Conservation (phyloP, 2,888 invertebrate species). For the Ophioninae sp. region DNA sequence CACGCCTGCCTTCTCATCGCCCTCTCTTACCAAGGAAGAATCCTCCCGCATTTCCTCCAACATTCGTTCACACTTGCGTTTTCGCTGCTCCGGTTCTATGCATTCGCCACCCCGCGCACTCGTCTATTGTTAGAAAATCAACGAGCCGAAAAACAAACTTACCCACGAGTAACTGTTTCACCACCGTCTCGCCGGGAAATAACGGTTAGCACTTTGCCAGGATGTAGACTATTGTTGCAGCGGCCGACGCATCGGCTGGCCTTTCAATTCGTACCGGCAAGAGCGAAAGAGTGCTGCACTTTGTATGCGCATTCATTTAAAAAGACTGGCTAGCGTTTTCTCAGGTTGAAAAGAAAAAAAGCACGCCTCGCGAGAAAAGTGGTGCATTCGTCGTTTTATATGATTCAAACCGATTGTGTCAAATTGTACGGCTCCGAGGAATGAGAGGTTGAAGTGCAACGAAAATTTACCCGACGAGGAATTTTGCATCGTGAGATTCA, state of each 20-base stretch:
- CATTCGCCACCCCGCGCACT: conserved; percentile 8
- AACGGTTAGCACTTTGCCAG: conserved; percentile 25
- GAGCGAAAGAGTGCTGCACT: not conserved
- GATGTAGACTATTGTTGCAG: conserved; percentile 10
- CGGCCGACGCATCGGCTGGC: conserved; percentile 30
- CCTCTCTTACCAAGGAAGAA: conserved; percentile 15
- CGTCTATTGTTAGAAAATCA: conserved; percentile 50
- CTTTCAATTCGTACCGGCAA: conserved; percentile 25
- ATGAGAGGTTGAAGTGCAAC: not conserved
- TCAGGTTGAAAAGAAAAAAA: not conserved
- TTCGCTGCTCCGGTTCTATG: conserved; percentile 51
- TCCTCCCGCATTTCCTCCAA: conserved; percentile 19
- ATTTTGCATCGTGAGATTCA: no score
- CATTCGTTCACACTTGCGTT: conserved; percentile 49
- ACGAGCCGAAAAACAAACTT: conserved; percentile 58
- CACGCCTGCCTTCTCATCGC: conserved; percentile 22
- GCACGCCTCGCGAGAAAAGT: not conserved
- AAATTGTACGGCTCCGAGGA: not conserved
- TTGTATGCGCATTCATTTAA: conserved; percentile 20
- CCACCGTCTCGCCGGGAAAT: conserved; percentile 18
- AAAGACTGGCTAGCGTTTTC: not conserved
- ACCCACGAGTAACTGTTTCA: conserved; percentile 25
- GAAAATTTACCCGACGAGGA: not conserved
- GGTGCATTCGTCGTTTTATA: not conserved
- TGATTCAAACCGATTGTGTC: not conserved